Evolutionary conservation across 1,140 invertebrate genomes (phyloP), one percentile per base, ranked within the genome.

Genomic region (Trypoxylus dichotomus): DNA sequence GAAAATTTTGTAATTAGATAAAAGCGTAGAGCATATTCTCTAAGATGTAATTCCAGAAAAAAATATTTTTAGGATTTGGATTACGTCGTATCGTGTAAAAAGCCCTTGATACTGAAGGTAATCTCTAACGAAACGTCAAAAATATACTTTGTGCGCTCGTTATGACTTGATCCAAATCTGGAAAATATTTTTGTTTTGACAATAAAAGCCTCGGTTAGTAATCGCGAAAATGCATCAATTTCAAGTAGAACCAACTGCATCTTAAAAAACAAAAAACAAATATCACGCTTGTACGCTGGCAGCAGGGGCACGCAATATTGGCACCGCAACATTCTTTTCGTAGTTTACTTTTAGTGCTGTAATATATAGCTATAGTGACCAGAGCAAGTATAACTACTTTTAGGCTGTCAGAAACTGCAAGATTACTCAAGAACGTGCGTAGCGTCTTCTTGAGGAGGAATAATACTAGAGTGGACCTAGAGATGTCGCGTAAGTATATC

Each of bases 371-470:
- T 74, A 42, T 74, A 73, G 76, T 63, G 63, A 73, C 42, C 47
- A 78, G 77, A 60, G 43, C 72, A 47, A 63, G 72, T 78, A 32
- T 71, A 21, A 68, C 42, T 78, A 78, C 76, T 91, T 91, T 81
- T 92, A 97, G 96, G 93, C 92, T 97, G 86, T 96, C 95, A 88
- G 97, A 98, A 92, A 97, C 96, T 81, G 96, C 96, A 83, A 91
- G 96, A 83, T 91, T 98, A 84, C 92, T 98, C 87, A 94, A 95
- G 89, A 96, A 95, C 89, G 94, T 97, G 79, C 92, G 93, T 89
- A 97, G 92, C 90, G 95, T 96, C 85, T 97, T 98, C 91, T 91
- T 91, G 84, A 91, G 93, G 84, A 90, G 93, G 85, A 92, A 93
- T 83, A 92, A 94, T 84, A 91, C 93, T 82, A 91, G 93, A 87